Percentiles rank a stretch among this genome's conserved stretches.
phyloP scores from a whole-genome alignment of 1,140 invertebrate species.

The Pentalonia nigronervosa region DNA sequence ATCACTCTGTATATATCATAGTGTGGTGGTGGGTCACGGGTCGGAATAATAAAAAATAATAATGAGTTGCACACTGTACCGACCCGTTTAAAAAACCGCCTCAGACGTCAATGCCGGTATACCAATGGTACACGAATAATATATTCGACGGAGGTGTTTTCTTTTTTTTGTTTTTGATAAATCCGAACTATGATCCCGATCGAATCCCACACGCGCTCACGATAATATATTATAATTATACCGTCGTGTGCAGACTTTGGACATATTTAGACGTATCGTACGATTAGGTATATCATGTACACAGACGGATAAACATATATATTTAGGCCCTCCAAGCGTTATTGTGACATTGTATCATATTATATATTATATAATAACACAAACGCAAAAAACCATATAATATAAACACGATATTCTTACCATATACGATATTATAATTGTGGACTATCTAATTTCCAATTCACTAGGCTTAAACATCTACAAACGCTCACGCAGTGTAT shows the following conservation, averaged over 20 bases:
- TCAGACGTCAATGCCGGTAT: not conserved
- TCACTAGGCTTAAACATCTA: no score
- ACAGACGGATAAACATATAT: no score
- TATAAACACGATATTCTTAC: no score
- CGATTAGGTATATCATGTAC: no score
- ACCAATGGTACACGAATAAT: not conserved
- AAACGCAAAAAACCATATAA: no score
- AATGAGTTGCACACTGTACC: not conserved
- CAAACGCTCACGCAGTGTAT: no score
- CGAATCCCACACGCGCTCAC: not conserved
- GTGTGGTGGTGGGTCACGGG: not conserved
- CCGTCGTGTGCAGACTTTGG: not conserved
- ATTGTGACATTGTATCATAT: no score
- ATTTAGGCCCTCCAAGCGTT: no score
- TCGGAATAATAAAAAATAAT: not conserved
- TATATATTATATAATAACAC: no score
- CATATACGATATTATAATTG: no score
- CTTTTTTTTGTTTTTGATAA: not conserved
- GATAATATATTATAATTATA: not conserved
- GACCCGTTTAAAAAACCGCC: not conserved
- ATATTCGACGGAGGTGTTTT: not conserved
- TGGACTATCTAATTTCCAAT: no score
- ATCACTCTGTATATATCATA: not conserved
- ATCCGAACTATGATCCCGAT: not conserved
- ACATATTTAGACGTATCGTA: no score